A percentile compares a stretch with the other conserved stretches of the same genome.
Evolutionary conservation across 1,140 invertebrate species (phyloP).

Genomic region (Diorhabda elongata): DNA sequence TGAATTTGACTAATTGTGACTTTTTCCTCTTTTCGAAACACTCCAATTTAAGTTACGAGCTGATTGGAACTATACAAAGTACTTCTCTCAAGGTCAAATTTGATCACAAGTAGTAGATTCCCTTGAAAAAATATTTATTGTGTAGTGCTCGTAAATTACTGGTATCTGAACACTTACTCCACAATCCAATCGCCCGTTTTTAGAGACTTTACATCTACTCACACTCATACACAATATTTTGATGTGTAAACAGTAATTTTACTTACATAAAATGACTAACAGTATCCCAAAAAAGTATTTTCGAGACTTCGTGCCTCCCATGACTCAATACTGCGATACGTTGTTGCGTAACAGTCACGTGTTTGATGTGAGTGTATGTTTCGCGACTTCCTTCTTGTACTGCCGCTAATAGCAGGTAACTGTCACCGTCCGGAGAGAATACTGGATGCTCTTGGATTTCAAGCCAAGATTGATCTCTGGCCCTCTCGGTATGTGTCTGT

Average conservation of each 20-base stretch:
- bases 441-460: slow-evolving; percentile 79
- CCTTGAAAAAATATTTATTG: no score
- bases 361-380: slow-evolving; percentile 85
- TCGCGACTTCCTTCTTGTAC: slow-evolving; percentile 77
- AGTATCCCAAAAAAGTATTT: slow-evolving; percentile 83
- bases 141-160: no score
- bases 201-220: no score
- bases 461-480: slow-evolving; percentile 77
- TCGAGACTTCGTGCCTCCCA: slow-evolving; percentile 78
- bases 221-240: no score
- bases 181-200: no score
- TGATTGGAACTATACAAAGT: no score
- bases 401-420: slow-evolving; percentile 77
- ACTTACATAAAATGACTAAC: slow-evolving; percentile 75
- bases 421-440: slow-evolving; percentile 76
- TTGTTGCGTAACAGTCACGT: slow-evolving; percentile 75
- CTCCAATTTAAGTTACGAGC: no score
- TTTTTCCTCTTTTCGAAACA: no score
- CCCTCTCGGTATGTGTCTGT: slow-evolving; percentile 73
- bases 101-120: no score
- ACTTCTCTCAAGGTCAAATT: no score
- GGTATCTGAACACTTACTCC: no score
- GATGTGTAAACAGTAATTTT: background rate
- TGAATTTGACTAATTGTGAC: no score
- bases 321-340: slow-evolving; percentile 81